These are phyloP conservation scores for Patella depressa DNA, from an alignment of 2,888 invertebrate genomes.

Conservation along the genomic window DNA sequence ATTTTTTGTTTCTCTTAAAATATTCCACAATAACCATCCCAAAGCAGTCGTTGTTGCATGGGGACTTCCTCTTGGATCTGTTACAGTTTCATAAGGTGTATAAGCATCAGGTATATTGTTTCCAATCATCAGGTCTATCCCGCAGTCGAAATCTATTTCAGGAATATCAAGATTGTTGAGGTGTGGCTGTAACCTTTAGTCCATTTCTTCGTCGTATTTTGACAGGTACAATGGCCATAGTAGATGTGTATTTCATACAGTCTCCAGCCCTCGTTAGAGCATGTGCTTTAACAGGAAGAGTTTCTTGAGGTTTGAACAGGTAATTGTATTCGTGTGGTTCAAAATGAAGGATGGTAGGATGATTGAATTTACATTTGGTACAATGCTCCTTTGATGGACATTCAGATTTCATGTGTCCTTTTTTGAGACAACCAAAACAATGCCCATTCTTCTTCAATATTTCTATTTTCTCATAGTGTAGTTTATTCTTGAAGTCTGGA, in stretches of 20 bases:
- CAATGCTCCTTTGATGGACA: not conserved
- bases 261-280: not conserved
- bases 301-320: not conserved
- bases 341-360: not conserved
- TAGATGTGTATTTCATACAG: not conserved
- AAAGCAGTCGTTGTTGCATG: too few relatives aligned
- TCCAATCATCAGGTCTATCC: slow-evolving; percentile 8
- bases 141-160: too few relatives aligned
- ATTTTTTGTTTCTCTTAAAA: too few relatives aligned
- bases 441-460: not conserved
- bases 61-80: not conserved
- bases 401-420: not conserved
- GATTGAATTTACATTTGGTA: not conserved
- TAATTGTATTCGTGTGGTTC: not conserved
- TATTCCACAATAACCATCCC: too few relatives aligned
- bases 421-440: not conserved
- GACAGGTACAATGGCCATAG: slow-evolving; percentile 28
- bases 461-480: not conserved
- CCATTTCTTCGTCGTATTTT: slow-evolving; percentile 8
- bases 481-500: not conserved
- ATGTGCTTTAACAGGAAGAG: not conserved
- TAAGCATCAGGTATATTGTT: not conserved
- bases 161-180: too few relatives aligned
- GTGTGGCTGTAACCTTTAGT: not conserved
- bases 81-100: slow-evolving; percentile 12